Base-by-base conservation (phyloP, 2,113 vertebrate genomes). In the Ifrita kowaldi region DNA sequence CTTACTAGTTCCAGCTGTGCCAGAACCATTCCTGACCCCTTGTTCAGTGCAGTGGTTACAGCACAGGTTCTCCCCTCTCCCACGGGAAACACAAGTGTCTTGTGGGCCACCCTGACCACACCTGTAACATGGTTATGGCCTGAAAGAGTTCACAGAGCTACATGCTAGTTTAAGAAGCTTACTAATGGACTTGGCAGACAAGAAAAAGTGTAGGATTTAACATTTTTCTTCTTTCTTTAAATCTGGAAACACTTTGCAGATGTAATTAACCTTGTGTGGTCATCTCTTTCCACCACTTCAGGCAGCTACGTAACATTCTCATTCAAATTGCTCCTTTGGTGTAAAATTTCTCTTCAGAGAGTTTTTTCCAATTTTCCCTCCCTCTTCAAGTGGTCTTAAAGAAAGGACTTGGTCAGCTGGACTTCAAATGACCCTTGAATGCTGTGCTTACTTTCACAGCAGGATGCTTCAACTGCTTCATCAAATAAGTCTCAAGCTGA, bases 371-470 rank as follows among this genome's bases (percentile, higher is more conserved):
- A 63, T 83, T 85, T 37, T 8, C 11, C 28, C 46, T 71, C 21
- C 11, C 26, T 35, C 59, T 63, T 87, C 56, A 81, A 95, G 53
- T 49, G n/a, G 41, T 92, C 88, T 94, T 89, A 84, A 92, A 92
- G 92, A 74, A 90, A 81, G 69, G 57, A 75, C 69, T 84, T 86
- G 93, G 76, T 81, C 75, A 90, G 32, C 60, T 95, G 93, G 96
- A 96, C 95, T 97, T 94, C 64, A 86, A 87, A 94, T 94, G 96
- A 97, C 96, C 96, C 93, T 84, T 95, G 93, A 97, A 90, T 70
- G 83, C 76, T 86, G 60, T 35, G 83, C 90, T 92, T 89, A 81
- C 52, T 90, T 84, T 94, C 95, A 75, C 95, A 94, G 96, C 85
- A 82, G 95, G 93, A 81, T 59, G 60, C 86, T 81, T 75, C 76